Evolutionary conservation across 2,888 invertebrate species (phyloP), one percentile per base, ranked within the genome.

Genomic region (Pachycephus smyrnensis): DNA sequence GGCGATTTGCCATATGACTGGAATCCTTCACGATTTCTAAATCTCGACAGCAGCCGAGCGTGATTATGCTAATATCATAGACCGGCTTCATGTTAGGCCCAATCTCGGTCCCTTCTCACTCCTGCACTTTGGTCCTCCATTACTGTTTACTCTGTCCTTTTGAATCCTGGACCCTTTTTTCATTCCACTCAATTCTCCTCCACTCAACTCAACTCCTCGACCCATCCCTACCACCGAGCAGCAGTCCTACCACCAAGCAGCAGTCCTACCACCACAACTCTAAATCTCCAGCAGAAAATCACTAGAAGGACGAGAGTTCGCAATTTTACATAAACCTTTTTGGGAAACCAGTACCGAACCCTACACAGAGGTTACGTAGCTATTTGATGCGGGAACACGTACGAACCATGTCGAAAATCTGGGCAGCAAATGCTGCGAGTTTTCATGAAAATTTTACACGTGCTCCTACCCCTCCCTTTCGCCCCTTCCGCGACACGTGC

Each of bases 381-480:
- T 55, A 55, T 55, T 82, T 79, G 84, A 88, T 88, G 88, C 87
- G 82, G 81, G 80, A 84, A 85, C 88, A 89, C 88, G 88, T 86
- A 84, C 84, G 55, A 55, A 37, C 77, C 82, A 77, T 75, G 76
- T 79, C 73, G 73, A 79, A 80, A 83, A 82, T 84, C 85, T 83
- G 83, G 73, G 78, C 80, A 75, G 81, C 83, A 83, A 84, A 84
- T 83, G 84, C 55, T 55, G 9, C 55, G 55, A 55, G 55, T 55
- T 55, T 55, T 55, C 23, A 55, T 23, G 23, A 55, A 55, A 55
- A 23, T 55, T 55, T 55, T 55, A 55, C 55, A 23, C 23, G 55
- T 55, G 55, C 23, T 23, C 23, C 55, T 9, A 9, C 6, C 15
- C 15, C 40, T 15, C 40, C 1, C 15, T 23, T 6, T 23, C 55